phyloP scores from a whole-genome alignment of 2,113 vertebrate species.

The Aythya baeri region DNA sequence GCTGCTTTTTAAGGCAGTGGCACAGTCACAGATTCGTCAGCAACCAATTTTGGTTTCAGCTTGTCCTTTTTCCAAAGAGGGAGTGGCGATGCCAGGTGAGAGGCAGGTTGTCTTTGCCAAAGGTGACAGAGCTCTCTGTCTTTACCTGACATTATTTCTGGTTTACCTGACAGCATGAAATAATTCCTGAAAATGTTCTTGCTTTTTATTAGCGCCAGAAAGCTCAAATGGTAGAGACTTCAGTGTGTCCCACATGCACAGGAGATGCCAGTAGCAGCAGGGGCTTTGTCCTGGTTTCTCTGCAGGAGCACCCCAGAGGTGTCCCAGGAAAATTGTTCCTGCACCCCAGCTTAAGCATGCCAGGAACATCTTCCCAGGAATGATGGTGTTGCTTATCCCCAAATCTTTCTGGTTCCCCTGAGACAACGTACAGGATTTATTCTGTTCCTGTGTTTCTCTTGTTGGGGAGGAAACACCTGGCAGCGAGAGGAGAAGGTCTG shows the following conservation, averaged over 20 bases:
- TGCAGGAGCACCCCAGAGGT: background rate
- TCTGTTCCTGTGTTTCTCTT: background rate
- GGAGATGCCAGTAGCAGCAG: background rate
- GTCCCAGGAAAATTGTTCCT: background rate
- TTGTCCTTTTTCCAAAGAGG: background rate
- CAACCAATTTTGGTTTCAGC: background rate
- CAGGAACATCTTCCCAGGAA: background rate
- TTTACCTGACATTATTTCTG: background rate
- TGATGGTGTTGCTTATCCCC: rapidly evolving
- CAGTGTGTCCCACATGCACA: background rate
- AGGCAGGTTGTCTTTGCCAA: background rate
- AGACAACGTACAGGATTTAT: background rate
- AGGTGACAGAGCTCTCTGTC: background rate
- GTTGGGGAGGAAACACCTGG: background rate
- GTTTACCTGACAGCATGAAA: background rate
- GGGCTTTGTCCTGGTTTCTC: background rate
- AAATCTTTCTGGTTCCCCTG: background rate
- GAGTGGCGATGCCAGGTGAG: background rate
- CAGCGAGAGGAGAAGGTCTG: background rate
- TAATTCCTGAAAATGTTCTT: background rate
- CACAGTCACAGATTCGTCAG: background rate
- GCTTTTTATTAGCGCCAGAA: background rate
- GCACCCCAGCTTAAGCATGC: background rate
- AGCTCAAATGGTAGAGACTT: background rate
- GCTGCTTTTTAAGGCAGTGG: background rate